Conservation (phyloP, 2,113 vertebrate species). For the Amazona guildingii region DNA sequence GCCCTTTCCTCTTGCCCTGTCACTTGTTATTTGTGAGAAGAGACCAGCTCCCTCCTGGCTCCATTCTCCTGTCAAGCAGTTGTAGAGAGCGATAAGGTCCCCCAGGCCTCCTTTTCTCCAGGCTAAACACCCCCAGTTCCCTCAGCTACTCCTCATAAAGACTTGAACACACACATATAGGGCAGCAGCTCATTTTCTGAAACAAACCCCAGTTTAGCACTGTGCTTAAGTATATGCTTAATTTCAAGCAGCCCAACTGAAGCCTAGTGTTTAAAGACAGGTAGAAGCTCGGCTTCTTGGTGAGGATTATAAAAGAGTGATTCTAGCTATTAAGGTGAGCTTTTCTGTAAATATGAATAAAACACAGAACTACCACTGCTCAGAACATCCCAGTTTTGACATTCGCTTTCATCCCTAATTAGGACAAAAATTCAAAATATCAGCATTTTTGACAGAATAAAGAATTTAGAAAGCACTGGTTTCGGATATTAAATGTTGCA, state of each 20-base stretch:
- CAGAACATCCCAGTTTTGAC: neutral
- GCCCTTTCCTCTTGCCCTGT: neutral
- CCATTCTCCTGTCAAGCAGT: neutral
- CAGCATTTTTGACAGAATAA: neutral
- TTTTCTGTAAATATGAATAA: neutral
- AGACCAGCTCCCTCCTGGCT: accelerated
- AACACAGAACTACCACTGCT: neutral
- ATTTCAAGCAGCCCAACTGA: neutral
- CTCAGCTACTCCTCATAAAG: neutral
- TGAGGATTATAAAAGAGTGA: neutral
- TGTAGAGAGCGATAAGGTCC: neutral
- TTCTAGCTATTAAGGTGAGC: neutral
- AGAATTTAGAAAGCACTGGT: neutral
- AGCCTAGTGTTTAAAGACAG: neutral
- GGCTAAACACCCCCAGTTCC: neutral
- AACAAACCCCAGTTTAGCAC: neutral
- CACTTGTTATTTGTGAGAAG: neutral
- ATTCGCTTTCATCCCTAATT: slow-evolving; percentile 8
- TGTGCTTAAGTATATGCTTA: neutral
- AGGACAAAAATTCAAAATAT: neutral
- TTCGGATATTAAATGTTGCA: neutral
- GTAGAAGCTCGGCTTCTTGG: neutral
- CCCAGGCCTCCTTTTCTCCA: neutral
- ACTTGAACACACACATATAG: neutral
- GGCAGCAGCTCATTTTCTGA: neutral